Conservation (phyloP, 2,888 invertebrate species). For the Parasteatoda lunata region DNA sequence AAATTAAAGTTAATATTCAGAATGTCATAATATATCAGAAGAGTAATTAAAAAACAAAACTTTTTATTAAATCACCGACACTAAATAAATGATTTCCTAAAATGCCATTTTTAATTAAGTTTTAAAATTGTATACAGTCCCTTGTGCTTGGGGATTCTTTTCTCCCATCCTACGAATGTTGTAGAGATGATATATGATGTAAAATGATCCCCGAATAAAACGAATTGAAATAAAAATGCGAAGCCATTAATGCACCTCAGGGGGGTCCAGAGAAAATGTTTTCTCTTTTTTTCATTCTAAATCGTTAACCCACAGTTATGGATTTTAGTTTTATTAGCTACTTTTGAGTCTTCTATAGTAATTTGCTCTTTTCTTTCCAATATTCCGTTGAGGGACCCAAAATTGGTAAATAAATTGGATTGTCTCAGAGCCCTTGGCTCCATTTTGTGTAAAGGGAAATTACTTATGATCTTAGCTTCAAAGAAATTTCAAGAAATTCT, state of each 20-base stretch:
- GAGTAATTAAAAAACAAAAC: no score
- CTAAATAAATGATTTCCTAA: no score
- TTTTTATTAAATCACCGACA: no score
- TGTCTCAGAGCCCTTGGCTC: not conserved
- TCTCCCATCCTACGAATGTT: conserved; percentile 15
- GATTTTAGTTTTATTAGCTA: conserved; percentile 35
- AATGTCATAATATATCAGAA: no score
- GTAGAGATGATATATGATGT: conserved; percentile 48
- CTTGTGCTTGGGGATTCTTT: conserved; percentile 21
- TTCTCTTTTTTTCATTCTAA: not conserved
- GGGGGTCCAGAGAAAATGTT: conserved; percentile 24
- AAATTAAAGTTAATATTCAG: no score
- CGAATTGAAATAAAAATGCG: conserved; percentile 49
- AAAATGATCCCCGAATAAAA: conserved; percentile 47
- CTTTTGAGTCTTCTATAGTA: conserved; percentile 5
- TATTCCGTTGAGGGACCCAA: conserved; percentile 1
- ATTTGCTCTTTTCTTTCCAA: no score
- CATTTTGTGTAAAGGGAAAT: not conserved
- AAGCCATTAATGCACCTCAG: conserved; percentile 39
- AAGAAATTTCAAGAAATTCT: conserved; percentile 2
- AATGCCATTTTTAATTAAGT: no score
- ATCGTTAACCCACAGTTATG: conserved; percentile 10
- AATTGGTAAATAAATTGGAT: conserved; percentile 29
- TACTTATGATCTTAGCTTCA: conserved; percentile 3
- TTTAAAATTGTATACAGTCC: no score